phyloP scores from a whole-genome alignment of 2,888 invertebrate genomes.

The Agrochola lota region DNA sequence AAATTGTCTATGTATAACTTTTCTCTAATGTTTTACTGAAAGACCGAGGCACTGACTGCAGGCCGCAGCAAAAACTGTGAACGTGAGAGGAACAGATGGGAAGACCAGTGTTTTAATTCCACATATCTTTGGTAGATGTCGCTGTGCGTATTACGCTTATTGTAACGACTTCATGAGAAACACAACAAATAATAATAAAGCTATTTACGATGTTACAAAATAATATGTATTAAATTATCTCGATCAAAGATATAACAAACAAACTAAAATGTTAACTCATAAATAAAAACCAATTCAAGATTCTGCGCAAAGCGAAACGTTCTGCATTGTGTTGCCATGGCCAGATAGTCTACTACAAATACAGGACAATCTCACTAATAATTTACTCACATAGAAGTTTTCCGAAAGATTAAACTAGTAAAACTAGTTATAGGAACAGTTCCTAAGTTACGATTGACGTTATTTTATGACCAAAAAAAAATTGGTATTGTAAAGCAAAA shows the following conservation, averaged over 20 bases:
- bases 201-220: too few species aligned
- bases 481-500: not conserved
- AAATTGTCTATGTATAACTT: not conserved
- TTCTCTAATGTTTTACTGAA: not conserved
- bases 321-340: conserved; percentile 25
- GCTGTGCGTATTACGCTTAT: not conserved
- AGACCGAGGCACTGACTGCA: not conserved
- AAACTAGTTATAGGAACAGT: not conserved
- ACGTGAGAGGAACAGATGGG: too few species aligned
- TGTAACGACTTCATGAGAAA: not conserved
- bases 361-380: not conserved
- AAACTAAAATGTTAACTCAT: not conserved
- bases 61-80: not conserved
- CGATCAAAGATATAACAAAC: not conserved
- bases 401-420: too few species aligned
- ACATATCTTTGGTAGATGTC: conserved; percentile 32
- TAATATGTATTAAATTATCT: not conserved
- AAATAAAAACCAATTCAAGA: not conserved
- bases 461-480: not conserved
- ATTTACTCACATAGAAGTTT: fast-evolving
- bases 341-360: not conserved
- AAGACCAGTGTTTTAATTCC: not conserved
- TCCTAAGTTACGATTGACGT: fast-evolving
- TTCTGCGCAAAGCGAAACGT: conserved; percentile 38
- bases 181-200: not conserved